These are phyloP conservation scores for Marasmarcha lunaedactyla DNA, from an alignment of 2,888 invertebrate species.

Conservation along the genomic window DNA sequence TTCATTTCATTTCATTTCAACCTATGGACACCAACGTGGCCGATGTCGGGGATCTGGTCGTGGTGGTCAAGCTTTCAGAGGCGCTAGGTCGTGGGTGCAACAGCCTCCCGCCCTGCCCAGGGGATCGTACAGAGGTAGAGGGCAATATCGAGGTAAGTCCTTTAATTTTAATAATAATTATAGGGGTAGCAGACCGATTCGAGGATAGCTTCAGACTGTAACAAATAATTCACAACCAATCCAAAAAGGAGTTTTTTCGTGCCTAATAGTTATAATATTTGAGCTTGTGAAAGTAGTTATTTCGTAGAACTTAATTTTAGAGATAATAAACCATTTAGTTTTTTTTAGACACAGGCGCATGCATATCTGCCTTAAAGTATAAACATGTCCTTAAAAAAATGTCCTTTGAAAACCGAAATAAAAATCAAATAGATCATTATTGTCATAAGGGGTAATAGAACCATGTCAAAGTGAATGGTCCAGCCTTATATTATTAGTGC, in stretches of 20 bases:
- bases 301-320: neutral
- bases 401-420: constrained; percentile 6
- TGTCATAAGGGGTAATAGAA: constrained; percentile 7
- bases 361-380: constrained; percentile 8
- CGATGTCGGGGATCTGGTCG: neutral
- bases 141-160: no score
- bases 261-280: constrained; percentile 2
- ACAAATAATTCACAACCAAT: neutral
- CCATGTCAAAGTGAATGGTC: constrained; percentile 5
- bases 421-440: constrained; percentile 9
- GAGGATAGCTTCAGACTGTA: neutral
- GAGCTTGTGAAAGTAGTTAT: neutral
- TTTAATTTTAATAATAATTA: neutral
- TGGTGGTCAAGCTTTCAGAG: no score
- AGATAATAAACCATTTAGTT: neutral
- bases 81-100: no score
- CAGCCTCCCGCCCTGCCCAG: no score
- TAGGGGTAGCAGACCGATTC: constrained; percentile 1
- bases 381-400: constrained; percentile 4
- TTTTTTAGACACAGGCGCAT: constrained; percentile 5
- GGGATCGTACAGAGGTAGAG: no score
- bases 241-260: constrained; percentile 11
- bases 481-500: constrained; percentile 7
- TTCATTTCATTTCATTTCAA: no score
- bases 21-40: neutral